Evolutionary conservation across 2,888 invertebrate genomes (phyloP).

Genomic region (Cantharis rufa): DNA sequence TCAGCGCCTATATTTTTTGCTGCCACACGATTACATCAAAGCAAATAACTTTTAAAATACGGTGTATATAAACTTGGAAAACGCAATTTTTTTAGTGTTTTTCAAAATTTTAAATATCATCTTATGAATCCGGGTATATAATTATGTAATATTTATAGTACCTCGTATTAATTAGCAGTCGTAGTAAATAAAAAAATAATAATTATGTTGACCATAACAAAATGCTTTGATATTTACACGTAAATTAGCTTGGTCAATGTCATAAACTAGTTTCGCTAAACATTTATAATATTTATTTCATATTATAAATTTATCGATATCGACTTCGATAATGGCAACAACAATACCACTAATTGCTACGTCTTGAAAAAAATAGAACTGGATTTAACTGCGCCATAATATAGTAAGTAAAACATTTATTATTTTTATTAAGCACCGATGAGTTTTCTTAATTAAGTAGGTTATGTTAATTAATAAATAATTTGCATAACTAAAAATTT

Average conservation of each 20-base stretch:
- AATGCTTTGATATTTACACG: neutral
- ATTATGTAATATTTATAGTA: neutral
- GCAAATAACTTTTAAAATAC: slow-evolving; percentile 7
- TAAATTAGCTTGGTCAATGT: neutral
- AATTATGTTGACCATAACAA: neutral
- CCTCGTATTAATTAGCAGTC: neutral
- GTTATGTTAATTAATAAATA: neutral
- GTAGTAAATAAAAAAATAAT: neutral
- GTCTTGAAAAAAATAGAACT: neutral
- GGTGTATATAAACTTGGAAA: too few relatives aligned
- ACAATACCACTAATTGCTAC: neutral
- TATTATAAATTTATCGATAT: neutral
- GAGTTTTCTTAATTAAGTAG: neutral
- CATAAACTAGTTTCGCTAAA: neutral
- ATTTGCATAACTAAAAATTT: slow-evolving; percentile 1
- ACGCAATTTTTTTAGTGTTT: neutral
- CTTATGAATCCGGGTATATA: neutral
- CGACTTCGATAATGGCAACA: neutral
- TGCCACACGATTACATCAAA: slow-evolving; percentile 6
- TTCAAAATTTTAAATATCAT: neutral
- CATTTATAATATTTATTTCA: neutral
- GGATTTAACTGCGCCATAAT: neutral
- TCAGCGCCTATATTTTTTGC: slow-evolving; percentile 10
- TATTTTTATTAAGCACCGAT: neutral
- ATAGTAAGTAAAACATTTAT: neutral